Evolutionary conservation across 2,113 vertebrate species (phyloP).

Genomic region (Nesoenas mayeri): DNA sequence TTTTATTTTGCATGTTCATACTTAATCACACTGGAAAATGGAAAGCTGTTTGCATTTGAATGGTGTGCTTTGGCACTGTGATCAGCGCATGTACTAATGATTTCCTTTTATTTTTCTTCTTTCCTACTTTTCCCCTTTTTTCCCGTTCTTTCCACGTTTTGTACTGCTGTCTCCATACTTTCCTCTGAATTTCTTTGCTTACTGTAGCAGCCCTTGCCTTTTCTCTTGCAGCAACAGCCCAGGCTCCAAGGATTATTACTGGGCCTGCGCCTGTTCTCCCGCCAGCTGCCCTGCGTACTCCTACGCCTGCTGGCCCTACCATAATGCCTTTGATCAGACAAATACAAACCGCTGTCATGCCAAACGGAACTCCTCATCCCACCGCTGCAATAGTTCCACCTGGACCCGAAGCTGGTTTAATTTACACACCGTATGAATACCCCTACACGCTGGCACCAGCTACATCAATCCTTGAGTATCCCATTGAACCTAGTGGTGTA

Average conservation of each 20-base stretch:
- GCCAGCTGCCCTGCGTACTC: conserved; percentile 85
- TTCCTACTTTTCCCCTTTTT: conserved; percentile 77
- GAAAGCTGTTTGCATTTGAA: conserved; percentile 79
- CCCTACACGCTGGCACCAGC: conserved; percentile 96
- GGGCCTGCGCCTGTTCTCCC: conserved; percentile 93
- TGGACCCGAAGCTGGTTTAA: conserved; percentile 92
- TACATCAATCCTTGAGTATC: conserved; percentile 97
- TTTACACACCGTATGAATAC: conserved; percentile 98
- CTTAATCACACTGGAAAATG: conserved; percentile 79
- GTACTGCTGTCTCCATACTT: conserved; percentile 77
- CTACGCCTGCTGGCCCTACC: conserved; percentile 89
- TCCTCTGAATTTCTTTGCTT: conserved; percentile 82
- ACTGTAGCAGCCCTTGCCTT: conserved; percentile 94
- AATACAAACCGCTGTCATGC: conserved; percentile 97
- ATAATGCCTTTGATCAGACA: conserved; percentile 99
- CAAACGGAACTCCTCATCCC: conserved; percentile 90
- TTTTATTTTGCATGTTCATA: conserved; percentile 77
- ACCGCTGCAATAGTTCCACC: conserved; percentile 89
- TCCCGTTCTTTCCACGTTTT: conserved; percentile 74
- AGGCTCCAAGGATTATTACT: conserved; percentile 95
- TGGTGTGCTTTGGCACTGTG: conserved; percentile 82
- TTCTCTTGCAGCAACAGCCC: conserved; percentile 93
- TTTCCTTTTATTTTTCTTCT: conserved; percentile 86
- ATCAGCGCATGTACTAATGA: conserved; percentile 85
- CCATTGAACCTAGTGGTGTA: conserved; percentile 96